These are phyloP conservation scores for Dryobates pubescens DNA, from an alignment of 2,797 vertebrate genomes.

Conservation along the genomic window DNA sequence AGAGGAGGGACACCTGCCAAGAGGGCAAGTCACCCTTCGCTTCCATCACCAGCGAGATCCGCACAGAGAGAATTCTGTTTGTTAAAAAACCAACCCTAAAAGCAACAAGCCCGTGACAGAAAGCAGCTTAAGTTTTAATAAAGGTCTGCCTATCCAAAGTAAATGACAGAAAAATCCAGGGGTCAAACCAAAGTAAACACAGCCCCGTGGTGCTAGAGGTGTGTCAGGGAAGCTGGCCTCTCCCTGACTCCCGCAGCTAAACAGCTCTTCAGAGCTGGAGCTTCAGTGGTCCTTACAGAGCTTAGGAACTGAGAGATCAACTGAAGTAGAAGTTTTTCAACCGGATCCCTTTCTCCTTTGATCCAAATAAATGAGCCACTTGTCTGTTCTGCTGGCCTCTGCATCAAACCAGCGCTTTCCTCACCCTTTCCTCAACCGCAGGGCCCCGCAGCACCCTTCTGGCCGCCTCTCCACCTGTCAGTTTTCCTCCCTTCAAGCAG, in stretches of 20 bases:
- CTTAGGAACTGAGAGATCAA: background rate
- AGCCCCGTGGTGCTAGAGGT: background rate
- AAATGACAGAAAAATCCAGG: slow-evolving; percentile 55
- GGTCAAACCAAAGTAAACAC: slow-evolving; percentile 57
- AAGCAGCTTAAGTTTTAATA: slow-evolving; percentile 60
- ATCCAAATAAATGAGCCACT: background rate
- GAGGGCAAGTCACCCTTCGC: background rate
- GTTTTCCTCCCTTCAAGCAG: background rate
- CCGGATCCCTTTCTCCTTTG: background rate
- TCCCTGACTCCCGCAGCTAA: background rate
- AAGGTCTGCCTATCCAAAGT: slow-evolving; percentile 52
- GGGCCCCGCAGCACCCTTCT: accelerated
- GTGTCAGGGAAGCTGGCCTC: slow-evolving; percentile 14
- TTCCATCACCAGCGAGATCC: background rate
- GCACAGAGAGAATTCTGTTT: slow-evolving; percentile 7
- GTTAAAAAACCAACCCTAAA: slow-evolving; percentile 30
- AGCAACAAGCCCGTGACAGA: slow-evolving; percentile 41
- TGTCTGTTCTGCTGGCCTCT: background rate
- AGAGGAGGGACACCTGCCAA: background rate
- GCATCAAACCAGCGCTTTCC: background rate
- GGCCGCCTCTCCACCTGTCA: background rate
- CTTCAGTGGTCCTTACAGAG: background rate
- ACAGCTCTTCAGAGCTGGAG: background rate
- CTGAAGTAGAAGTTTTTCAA: background rate
- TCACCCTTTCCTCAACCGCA: background rate